phyloP scores from a whole-genome alignment of 2,888 invertebrate species.

The Notodonta dromedarius region DNA sequence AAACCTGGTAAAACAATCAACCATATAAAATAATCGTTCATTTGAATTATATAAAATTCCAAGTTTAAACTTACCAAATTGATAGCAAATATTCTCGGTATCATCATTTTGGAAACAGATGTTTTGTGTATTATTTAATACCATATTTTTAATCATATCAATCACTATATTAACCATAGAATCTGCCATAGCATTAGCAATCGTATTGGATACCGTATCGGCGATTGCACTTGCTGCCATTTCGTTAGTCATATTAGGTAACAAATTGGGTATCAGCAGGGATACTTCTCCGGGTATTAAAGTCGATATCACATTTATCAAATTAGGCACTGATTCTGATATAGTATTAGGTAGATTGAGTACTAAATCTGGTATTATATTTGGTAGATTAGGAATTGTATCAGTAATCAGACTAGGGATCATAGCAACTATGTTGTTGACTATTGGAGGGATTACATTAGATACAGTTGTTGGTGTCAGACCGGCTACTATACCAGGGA shows the following conservation, averaged over 20 bases:
- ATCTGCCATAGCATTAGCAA: constrained; percentile 26
- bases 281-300: constrained; percentile 14
- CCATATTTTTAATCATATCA: constrained; percentile 15
- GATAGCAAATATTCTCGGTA: constrained; percentile 58
- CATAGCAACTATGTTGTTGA: not conserved
- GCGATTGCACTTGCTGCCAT: constrained; percentile 22
- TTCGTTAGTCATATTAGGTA: constrained; percentile 7
- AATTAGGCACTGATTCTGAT: constrained; percentile 9
- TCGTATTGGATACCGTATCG: constrained; percentile 17
- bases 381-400: constrained; percentile 18
- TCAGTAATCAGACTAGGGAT: not conserved
- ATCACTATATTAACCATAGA: constrained; percentile 22
- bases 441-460: not conserved
- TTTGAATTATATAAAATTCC: not conserved
- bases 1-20: constrained; percentile 40
- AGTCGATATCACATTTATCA: constrained; percentile 11
- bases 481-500: not conserved
- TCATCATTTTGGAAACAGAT: constrained; percentile 53
- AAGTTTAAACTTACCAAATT: constrained; percentile 55
- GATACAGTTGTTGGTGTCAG: not conserved
- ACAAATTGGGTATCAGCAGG: constrained; percentile 18
- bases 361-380: constrained; percentile 23
- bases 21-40: not conserved
- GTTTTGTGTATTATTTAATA: constrained; percentile 25
- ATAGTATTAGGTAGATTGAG: constrained; percentile 9